These are phyloP conservation scores for Planococcus citri DNA, from an alignment of 1,140 invertebrate species.

Conservation along the genomic window DNA sequence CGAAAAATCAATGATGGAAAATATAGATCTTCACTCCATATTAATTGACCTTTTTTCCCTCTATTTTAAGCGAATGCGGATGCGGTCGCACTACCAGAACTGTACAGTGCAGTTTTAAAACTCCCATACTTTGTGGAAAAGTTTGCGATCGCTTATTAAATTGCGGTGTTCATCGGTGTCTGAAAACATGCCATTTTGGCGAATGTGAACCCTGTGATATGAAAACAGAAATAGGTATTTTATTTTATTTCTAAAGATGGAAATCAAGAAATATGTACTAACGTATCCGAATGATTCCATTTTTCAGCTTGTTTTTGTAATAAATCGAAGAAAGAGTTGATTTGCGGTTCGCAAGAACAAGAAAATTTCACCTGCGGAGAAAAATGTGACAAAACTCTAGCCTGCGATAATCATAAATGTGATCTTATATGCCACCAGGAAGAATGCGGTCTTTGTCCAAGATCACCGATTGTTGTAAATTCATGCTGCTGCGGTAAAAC, in stretches of 20 bases:
- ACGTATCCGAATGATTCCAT: neutral
- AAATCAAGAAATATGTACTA: no score
- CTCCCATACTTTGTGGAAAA: slow-evolving; percentile 54
- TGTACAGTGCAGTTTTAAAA: slow-evolving; percentile 54
- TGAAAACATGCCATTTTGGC: slow-evolving; percentile 42
- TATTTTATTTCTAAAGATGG: neutral
- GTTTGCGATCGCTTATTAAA: slow-evolving; percentile 55
- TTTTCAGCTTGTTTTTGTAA: slow-evolving; percentile 48
- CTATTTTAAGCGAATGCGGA: slow-evolving; percentile 53
- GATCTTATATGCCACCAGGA: slow-evolving; percentile 53
- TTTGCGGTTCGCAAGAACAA: slow-evolving; percentile 29
- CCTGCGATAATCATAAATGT: slow-evolving; percentile 69
- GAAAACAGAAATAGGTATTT: slow-evolving; percentile 41
- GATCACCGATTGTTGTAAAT: slow-evolving; percentile 48
- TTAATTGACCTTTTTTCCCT: no score
- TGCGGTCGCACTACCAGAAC: slow-evolving; percentile 55
- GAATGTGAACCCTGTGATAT: slow-evolving; percentile 39
- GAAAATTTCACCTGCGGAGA: slow-evolving; percentile 49
- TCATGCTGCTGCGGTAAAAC: slow-evolving; percentile 80
- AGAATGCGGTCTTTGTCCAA: slow-evolving; percentile 41
- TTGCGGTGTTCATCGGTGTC: slow-evolving; percentile 50
- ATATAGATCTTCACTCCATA: no score
- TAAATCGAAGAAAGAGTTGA: slow-evolving; percentile 29
- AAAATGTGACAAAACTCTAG: slow-evolving; percentile 50
- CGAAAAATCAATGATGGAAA: no score